Evolutionary conservation across 2,113 vertebrate genomes (phyloP).

Genomic region (Setophaga petechia): DNA sequence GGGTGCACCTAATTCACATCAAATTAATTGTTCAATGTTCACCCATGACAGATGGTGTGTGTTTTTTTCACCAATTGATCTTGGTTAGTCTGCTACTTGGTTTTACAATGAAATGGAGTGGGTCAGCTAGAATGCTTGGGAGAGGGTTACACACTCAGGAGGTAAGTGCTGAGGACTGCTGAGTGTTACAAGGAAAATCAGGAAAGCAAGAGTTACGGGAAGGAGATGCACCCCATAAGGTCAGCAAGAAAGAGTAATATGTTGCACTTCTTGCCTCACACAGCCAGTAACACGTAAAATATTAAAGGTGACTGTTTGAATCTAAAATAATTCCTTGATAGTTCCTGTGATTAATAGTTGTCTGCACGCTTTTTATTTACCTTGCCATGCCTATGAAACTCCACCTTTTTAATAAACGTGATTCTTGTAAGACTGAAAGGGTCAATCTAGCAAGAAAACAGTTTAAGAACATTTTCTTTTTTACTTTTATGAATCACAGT

Average conservation of each 20-base stretch:
- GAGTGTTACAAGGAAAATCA: not conserved
- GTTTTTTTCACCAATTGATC: not conserved
- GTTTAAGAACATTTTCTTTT: not conserved
- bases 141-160: fast-evolving
- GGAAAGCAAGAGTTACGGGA: not conserved
- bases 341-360: not conserved
- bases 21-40: not conserved
- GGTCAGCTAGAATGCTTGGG: not conserved
- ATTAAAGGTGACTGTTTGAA: not conserved
- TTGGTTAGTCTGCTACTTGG: not conserved
- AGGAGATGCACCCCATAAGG: fast-evolving
- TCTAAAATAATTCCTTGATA: not conserved
- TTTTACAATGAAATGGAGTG: not conserved
- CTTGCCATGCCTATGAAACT: not conserved
- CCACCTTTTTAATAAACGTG: not conserved
- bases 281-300: not conserved
- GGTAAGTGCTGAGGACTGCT: not conserved
- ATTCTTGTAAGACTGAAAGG: not conserved
- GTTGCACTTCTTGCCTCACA: not conserved
- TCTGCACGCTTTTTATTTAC: not conserved
- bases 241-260: not conserved
- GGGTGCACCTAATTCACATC: not conserved
- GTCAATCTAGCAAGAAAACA: not conserved
- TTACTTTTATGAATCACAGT: not conserved
- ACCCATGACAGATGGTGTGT: too few relatives aligned